A percentile compares a stretch with the other conserved stretches of the same genome.
phyloP scores from a whole-genome alignment of 2,797 vertebrate genomes.

The Triplophysa yarkandensis region DNA sequence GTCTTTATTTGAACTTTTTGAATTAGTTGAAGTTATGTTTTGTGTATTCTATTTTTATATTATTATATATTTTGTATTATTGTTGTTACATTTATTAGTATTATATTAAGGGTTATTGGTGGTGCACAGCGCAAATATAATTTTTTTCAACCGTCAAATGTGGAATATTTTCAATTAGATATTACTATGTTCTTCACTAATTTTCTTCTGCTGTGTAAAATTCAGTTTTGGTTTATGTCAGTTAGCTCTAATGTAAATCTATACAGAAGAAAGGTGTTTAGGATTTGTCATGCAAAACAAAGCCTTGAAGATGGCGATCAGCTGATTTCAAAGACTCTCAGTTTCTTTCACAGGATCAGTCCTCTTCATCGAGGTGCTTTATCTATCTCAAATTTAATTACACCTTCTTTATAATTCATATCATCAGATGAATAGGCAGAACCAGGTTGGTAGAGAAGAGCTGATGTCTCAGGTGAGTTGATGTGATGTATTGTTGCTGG shows the following conservation, averaged over 20 bases:
- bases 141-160: too few species aligned
- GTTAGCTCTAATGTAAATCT: not conserved
- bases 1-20: too few species aligned
- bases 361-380: slow-evolving; percentile 35
- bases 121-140: too few species aligned
- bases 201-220: not conserved
- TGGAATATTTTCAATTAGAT: too few species aligned
- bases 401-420: slow-evolving; percentile 54
- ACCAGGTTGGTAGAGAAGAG: slow-evolving; percentile 7
- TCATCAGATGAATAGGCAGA: slow-evolving; percentile 38
- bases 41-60: too few species aligned
- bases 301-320: not conserved
- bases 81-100: too few species aligned
- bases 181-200: not conserved
- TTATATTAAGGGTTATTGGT: too few species aligned
- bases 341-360: slow-evolving; percentile 5
- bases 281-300: not conserved
- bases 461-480: slow-evolving; percentile 37
- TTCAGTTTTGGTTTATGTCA: not conserved
- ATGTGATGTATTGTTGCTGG: slow-evolving; percentile 37
- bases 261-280: not conserved
- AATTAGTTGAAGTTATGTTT: too few species aligned
- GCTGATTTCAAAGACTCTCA: not conserved
- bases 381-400: slow-evolving; percentile 48
- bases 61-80: too few species aligned